Conservation (phyloP, 2,888 invertebrate species). For the Terebella lapidaria region DNA sequence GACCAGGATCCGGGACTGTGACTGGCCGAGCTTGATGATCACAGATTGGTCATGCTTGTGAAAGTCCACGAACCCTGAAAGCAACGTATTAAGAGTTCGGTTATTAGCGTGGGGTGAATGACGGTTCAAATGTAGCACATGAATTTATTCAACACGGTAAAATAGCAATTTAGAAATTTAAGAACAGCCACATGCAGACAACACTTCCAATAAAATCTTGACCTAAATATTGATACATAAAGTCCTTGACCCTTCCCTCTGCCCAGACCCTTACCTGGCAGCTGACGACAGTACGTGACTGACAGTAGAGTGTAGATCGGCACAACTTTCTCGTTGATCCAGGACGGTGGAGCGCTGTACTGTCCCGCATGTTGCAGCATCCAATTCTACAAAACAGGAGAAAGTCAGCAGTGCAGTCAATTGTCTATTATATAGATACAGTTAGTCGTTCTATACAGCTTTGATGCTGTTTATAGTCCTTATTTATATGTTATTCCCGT, state of each 20-base stretch:
- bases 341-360: conserved; percentile 6
- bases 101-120: no score
- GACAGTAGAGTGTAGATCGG: conserved; percentile 22
- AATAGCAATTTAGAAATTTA: no score
- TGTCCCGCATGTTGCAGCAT: background rate
- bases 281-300: conserved; percentile 21
- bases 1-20: conserved; percentile 24
- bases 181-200: background rate
- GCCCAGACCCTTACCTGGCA: conserved; percentile 19
- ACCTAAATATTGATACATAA: no score
- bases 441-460: background rate
- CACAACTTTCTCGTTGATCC: conserved; percentile 23
- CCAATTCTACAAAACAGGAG: no score
- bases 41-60: conserved; percentile 20
- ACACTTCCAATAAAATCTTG: background rate
- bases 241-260: no score
- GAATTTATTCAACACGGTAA: no score
- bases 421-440: no score
- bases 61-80: conserved; percentile 21
- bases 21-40: conserved; percentile 25
- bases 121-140: no score
- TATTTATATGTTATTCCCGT: background rate
- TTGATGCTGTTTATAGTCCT: background rate
- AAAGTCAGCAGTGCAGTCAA: no score
- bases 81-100: no score